Evolutionary conservation across 2,888 invertebrate genomes (phyloP), one percentile per base, ranked within the genome.

Genomic region (Eilema sororculum): DNA sequence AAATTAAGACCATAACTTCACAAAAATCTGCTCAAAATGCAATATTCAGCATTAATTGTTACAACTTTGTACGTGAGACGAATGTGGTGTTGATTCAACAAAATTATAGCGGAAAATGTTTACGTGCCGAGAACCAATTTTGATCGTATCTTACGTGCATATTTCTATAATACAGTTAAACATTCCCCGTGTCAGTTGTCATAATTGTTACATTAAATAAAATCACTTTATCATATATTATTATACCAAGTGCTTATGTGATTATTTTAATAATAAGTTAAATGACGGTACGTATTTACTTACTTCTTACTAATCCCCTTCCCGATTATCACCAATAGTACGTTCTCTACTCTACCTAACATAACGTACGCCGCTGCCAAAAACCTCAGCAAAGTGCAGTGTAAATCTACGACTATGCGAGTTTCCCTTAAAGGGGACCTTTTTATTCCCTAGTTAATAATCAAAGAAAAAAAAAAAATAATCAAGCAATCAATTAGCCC

Each of bases 11-110:
- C 22, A 37, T 33, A 37, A 37, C 46, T 25, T 37, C 37, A 30
- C 56, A 64, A 41, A 59, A 60, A 82, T 68, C 10, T 75, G 80
- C 80, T 75, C 71, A 78, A 20, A 83, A 69, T 69, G 73, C 77
- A 79, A 72, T 74, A 77, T 83, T 77, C 69, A 82, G 84, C 78
- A 84, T 75, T 74, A 80, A 75, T 76, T 65, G 74, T 73, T 77
- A 74, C 65, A 80, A 84, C 78, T 84, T 84, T 81, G 81, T 89
- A 93, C 93, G 93, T 94, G 94, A 90, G 91, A 89, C 91, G 84
- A 93, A 93, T 90, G 79, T 78, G 80, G 82, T 94, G 90, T 94
- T 93, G 89, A 90, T 85, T 90, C 90, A 94, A 94, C 93, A 92
- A 84, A 88, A 90, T 93, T 90, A 91, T 83, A 81, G 86, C 90